Conservation (phyloP, 2,113 vertebrate species). For the Mesitornis unicolor region DNA sequence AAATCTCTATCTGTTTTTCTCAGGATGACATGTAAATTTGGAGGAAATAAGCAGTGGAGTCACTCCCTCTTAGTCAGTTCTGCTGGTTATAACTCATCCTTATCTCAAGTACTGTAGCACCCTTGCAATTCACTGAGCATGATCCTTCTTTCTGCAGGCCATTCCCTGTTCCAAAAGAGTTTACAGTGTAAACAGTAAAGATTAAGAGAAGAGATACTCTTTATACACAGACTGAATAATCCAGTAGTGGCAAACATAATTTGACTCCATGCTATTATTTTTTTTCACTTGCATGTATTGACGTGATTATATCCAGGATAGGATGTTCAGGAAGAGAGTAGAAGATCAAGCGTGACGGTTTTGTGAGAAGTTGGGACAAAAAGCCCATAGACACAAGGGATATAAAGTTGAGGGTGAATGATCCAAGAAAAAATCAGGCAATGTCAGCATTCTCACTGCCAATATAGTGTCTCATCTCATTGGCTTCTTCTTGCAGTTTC, state of each 20-base stretch:
- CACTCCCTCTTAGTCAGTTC: neutral
- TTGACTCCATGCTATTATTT: neutral
- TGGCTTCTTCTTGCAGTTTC: neutral
- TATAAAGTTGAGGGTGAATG: neutral
- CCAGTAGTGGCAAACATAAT: neutral
- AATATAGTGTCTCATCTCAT: neutral
- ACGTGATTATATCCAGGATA: accelerated
- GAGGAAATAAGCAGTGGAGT: neutral
- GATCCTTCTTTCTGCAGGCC: neutral
- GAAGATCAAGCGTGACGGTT: neutral
- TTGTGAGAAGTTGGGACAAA: neutral
- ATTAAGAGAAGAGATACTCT: neutral
- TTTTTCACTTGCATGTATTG: neutral
- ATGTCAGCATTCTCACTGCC: neutral
- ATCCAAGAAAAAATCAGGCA: neutral
- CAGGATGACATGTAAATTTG: neutral
- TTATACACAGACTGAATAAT: neutral
- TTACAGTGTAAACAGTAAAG: neutral
- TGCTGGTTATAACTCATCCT: neutral
- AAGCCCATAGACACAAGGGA: neutral
- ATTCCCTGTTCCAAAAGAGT: neutral
- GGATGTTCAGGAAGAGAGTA: neutral
- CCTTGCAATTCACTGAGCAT: neutral
- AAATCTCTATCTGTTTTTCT: neutral
- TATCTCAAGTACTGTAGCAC: neutral